A percentile compares a stretch with the other conserved stretches of the same genome.
Evolutionary conservation across 35 echinoderm and acorn worm genomes (phyloP).

Genomic region (Holothuria glaberrima): DNA sequence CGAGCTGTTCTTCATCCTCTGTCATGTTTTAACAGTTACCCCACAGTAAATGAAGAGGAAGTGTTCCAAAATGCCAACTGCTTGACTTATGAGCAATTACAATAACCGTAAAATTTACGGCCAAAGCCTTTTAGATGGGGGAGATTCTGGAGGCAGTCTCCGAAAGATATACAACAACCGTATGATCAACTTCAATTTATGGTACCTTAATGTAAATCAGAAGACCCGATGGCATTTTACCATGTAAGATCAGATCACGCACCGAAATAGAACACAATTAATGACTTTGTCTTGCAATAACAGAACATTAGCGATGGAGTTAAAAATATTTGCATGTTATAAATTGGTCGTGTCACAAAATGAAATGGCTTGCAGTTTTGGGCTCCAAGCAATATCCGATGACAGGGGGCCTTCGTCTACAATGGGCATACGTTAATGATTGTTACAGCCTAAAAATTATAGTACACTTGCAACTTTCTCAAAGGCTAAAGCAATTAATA

Average conservation of each 20-base stretch:
- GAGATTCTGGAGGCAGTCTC: conserved; percentile 15
- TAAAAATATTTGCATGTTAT: conserved; percentile 32
- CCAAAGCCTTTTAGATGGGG: conserved; percentile 37
- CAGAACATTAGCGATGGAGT: conserved; percentile 47
- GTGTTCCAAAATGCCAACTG: conserved; percentile 36
- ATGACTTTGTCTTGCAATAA: conserved; percentile 15
- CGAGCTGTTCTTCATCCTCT: no score
- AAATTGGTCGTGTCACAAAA: conserved; percentile 7
- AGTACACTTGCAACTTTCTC: no score
- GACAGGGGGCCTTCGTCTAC: no score
- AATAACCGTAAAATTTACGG: conserved; percentile 52
- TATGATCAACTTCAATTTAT: conserved; percentile 17
- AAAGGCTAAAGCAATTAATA: no score
- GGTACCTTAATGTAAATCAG: conserved; percentile 33
- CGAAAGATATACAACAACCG: conserved; percentile 12
- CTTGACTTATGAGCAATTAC: conserved; percentile 55
- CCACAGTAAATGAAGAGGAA: conserved; percentile 10
- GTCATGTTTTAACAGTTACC: conserved; percentile 53
- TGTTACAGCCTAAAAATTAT: no score
- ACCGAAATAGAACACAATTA: conserved; percentile 27
- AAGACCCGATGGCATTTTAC: neutral
- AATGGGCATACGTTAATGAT: no score
- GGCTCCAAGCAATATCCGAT: no score
- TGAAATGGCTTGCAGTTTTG: conserved; percentile 7
- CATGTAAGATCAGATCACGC: neutral